Percentiles rank a stretch among this genome's conserved stretches.
These are phyloP conservation scores for Oppia nitens DNA, from an alignment of 1,140 invertebrate genomes.

Conservation along the genomic window DNA sequence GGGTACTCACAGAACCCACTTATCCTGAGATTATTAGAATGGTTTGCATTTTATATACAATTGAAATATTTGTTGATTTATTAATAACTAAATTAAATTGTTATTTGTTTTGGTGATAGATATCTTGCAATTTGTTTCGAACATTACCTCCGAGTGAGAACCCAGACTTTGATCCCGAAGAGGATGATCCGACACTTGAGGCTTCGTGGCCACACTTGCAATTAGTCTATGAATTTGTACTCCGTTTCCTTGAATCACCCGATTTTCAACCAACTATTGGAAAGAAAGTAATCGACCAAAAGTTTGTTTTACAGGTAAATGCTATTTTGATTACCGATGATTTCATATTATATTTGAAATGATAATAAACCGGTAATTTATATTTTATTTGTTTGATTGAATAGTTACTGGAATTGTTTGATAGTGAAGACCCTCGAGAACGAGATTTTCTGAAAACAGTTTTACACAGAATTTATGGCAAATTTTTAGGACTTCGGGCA, in stretches of 20 bases:
- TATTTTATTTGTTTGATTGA: conserved; percentile 31
- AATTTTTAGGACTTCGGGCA: conserved; percentile 92
- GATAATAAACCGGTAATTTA: conserved; percentile 9
- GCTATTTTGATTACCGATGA: not conserved
- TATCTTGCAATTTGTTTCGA: conserved; percentile 63
- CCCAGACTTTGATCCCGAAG: conserved; percentile 98
- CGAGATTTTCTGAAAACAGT: conserved; percentile 98
- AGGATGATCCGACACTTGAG: conserved; percentile 96
- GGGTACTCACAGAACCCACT: conserved; percentile 80
- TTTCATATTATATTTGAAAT: not conserved
- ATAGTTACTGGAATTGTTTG: conserved; percentile 94
- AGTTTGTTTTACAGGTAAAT: conserved; percentile 63
- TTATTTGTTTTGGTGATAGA: conserved; percentile 18
- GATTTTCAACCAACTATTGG: conserved; percentile 94
- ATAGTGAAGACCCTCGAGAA: conserved; percentile 96
- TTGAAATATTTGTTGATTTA: too few relatives aligned
- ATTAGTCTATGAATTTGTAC: conserved; percentile 39
- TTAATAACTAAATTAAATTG: not conserved
- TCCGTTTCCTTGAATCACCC: conserved; percentile 36
- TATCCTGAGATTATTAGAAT: conserved; percentile 24
- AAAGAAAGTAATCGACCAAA: conserved; percentile 97
- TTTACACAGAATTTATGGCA: conserved; percentile 97
- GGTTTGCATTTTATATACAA: conserved; percentile 12
- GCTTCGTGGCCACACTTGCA: conserved; percentile 98
- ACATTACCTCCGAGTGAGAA: conserved; percentile 90